Evolutionary conservation across 2,888 invertebrate species (phyloP).

Genomic region (Criorhina ranunculi): DNA sequence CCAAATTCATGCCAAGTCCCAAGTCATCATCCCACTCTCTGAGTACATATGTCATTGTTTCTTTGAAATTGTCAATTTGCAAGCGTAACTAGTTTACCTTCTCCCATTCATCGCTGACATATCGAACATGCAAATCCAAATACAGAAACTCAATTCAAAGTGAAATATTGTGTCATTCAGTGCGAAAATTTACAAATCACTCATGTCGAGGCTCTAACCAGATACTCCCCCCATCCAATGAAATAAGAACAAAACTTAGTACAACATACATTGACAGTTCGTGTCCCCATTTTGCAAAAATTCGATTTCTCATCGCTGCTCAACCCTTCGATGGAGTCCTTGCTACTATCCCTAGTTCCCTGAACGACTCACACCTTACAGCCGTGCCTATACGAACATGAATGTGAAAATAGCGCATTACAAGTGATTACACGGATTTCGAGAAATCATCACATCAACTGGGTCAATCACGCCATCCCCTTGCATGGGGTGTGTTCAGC

Average conservation of each 20-base stretch:
- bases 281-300: constrained; percentile 62
- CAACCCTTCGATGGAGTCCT: constrained; percentile 39
- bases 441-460: constrained; percentile 74
- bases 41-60: constrained; percentile 62
- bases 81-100: constrained; percentile 69
- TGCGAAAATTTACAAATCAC: constrained; percentile 69
- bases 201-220: constrained; percentile 53
- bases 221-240: constrained; percentile 16
- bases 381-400: constrained; percentile 24
- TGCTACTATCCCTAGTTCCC: constrained; percentile 23
- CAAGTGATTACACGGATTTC: constrained; percentile 75
- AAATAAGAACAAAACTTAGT: constrained; percentile 52
- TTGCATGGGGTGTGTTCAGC: constrained; percentile 30
- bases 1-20: constrained; percentile 44
- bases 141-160: constrained; percentile 69
- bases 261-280: constrained; percentile 64
- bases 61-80: constrained; percentile 65
- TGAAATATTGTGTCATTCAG: constrained; percentile 73
- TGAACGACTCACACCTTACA: not conserved
- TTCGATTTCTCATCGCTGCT: constrained; percentile 58
- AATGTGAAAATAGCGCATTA: constrained; percentile 72
- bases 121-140: constrained; percentile 59
- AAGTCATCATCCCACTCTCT: constrained; percentile 29
- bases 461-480: constrained; percentile 67
- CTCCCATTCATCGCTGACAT: not conserved